A percentile compares a stretch with the other conserved stretches of the same genome.
Conservation (phyloP, 1,140 invertebrate genomes). For the Dreissena polymorpha region DNA sequence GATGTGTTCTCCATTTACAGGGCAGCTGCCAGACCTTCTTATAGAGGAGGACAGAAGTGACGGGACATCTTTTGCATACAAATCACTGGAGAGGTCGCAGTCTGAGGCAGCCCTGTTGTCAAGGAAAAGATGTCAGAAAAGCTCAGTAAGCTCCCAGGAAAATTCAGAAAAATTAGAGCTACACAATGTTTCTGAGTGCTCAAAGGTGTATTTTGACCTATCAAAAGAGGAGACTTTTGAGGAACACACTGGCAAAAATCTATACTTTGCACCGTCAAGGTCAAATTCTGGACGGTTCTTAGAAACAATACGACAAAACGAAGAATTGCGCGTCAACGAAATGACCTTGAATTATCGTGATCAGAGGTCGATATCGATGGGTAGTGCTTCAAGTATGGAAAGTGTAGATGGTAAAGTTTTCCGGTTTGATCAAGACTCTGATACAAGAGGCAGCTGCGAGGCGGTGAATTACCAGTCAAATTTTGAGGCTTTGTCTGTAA, state of each 20-base stretch:
- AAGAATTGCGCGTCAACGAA: conserved; percentile 48
- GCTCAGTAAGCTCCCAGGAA: conserved; percentile 31
- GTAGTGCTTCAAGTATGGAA: conserved; percentile 52
- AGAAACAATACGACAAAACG: conserved; percentile 52
- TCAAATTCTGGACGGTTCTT: conserved; percentile 52
- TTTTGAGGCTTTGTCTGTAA: conserved; percentile 26
- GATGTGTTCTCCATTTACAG: background rate
- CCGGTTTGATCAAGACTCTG: conserved; percentile 3
- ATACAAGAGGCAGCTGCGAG: conserved; percentile 12
- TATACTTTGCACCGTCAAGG: conserved; percentile 43
- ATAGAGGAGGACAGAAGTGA: conserved; percentile 45
- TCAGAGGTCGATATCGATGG: conserved; percentile 45
- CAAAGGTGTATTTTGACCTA: conserved; percentile 53
- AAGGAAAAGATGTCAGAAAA: conserved; percentile 25
- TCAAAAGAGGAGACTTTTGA: conserved; percentile 55
- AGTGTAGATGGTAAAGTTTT: conserved; percentile 33
- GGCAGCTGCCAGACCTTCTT: conserved; percentile 45
- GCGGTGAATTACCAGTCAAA: conserved; percentile 24
- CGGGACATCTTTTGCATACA: conserved; percentile 48
- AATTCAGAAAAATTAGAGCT: background rate
- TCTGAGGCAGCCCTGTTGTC: conserved; percentile 66
- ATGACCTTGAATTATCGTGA: conserved; percentile 49
- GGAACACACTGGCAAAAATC: conserved; percentile 47
- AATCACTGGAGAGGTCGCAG: conserved; percentile 68
- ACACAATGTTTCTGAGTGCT: conserved; percentile 51